Evolutionary conservation across 2,888 invertebrate genomes (phyloP).

Genomic region (Callyntrura guangdongensis): DNA sequence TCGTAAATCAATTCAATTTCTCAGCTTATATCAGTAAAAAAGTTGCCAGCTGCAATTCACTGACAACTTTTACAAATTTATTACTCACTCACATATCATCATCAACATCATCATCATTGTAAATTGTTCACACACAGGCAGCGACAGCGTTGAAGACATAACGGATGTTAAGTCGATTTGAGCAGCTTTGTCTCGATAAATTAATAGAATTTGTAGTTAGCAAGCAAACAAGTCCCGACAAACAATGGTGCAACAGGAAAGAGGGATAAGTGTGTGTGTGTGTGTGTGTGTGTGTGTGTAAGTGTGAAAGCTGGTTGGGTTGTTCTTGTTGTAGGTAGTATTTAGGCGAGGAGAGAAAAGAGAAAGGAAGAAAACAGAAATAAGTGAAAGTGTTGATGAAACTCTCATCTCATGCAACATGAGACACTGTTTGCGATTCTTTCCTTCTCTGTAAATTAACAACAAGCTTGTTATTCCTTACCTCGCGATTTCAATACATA

Average conservation of each 20-base stretch:
- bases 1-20: no score
- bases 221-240: constrained; percentile 33
- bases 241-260: constrained; percentile 46
- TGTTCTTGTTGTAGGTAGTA: no score
- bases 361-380: background rate
- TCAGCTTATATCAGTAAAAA: no score
- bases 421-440: constrained; percentile 1
- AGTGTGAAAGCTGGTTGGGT: no score
- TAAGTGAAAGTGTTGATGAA: constrained; percentile 21
- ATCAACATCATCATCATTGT: no score
- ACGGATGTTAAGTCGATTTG: constrained; percentile 67
- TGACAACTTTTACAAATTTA: no score
- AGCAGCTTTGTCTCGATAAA: constrained; percentile 69
- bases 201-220: constrained; percentile 55
- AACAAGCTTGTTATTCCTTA: background rate
- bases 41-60: no score
- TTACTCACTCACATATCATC: no score
- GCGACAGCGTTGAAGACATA: no score
- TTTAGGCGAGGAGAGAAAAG: no score
- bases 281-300: background rate
- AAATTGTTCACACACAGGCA: no score
- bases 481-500: background rate
- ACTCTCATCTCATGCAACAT: constrained; percentile 19
- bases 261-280: background rate
- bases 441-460: constrained; percentile 12